Evolutionary conservation across 2,113 vertebrate genomes (phyloP).

Genomic region (Empidonax alnorum): DNA sequence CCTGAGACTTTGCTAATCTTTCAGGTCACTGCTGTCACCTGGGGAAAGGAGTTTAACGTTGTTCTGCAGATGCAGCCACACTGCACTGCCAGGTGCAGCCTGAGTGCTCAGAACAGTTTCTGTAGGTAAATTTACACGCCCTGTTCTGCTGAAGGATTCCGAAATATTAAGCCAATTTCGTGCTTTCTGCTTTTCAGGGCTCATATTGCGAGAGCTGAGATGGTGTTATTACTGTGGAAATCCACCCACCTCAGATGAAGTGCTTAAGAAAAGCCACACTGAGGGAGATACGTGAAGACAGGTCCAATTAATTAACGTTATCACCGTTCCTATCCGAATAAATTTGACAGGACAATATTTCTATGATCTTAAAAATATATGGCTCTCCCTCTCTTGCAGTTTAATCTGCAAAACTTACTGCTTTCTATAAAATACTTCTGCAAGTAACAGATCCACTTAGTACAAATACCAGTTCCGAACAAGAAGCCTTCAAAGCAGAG

Average conservation of each 20-base stretch:
- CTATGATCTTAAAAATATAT: background rate
- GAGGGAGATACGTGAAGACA: background rate
- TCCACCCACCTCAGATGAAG: background rate
- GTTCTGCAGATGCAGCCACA: background rate
- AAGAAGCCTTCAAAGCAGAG: slow-evolving; percentile 81
- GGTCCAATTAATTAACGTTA: background rate
- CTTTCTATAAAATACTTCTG: slow-evolving; percentile 75
- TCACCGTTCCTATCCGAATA: background rate
- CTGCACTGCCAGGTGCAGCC: background rate
- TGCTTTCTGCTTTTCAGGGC: background rate
- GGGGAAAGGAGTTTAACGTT: background rate
- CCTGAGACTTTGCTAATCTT: background rate
- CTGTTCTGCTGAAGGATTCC: background rate
- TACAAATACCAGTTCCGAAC: slow-evolving; percentile 74
- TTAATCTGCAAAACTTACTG: slow-evolving; percentile 45
- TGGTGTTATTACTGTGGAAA: background rate
- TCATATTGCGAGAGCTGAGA: background rate
- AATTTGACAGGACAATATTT: slow-evolving; percentile 40
- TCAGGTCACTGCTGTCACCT: background rate
- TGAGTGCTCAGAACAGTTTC: background rate
- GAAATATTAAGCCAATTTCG: background rate
- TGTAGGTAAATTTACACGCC: background rate
- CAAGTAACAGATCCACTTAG: slow-evolving; percentile 80
- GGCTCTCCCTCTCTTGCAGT: slow-evolving; percentile 37
- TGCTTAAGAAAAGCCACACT: background rate